phyloP scores from a whole-genome alignment of 2,797 vertebrate species.

The Sebastes trivittatus region DNA sequence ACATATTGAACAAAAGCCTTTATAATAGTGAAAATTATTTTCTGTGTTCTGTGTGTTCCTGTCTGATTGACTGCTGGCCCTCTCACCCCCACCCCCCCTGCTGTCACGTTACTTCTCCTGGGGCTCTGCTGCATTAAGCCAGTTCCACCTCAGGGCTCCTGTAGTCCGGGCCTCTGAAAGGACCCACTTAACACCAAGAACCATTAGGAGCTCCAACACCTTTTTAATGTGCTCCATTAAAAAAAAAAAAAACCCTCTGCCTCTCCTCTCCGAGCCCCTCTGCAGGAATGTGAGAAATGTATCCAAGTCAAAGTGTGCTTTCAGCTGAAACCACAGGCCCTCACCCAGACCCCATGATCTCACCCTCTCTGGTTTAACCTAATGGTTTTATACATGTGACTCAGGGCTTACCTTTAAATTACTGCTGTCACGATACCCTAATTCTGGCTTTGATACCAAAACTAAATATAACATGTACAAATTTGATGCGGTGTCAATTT shows the following conservation, averaged over 20 bases:
- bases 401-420: constrained; percentile 5
- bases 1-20: background rate
- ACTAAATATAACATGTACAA: background rate
- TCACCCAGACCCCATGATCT: constrained; percentile 54
- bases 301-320: constrained; percentile 58
- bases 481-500: background rate
- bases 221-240: constrained; percentile 51
- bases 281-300: constrained; percentile 67
- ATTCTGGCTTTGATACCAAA: constrained; percentile 4
- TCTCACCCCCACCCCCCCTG: background rate
- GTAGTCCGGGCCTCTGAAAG: constrained; percentile 55
- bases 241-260: constrained; percentile 10
- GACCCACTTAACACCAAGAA: constrained; percentile 61
- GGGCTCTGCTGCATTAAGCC: constrained; percentile 33
- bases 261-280: constrained; percentile 21
- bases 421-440: background rate
- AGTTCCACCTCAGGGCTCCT: constrained; percentile 46
- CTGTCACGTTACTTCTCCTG: constrained; percentile 21
- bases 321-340: constrained; percentile 52
- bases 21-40: background rate
- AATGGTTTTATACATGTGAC: constrained; percentile 16
- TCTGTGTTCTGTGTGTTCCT: background rate
- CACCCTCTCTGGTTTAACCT: constrained; percentile 28
- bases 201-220: constrained; percentile 61
- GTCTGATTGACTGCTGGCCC: background rate